These are phyloP conservation scores for Megalurothrips usitatus DNA, from an alignment of 2,888 invertebrate species.

Conservation along the genomic window DNA sequence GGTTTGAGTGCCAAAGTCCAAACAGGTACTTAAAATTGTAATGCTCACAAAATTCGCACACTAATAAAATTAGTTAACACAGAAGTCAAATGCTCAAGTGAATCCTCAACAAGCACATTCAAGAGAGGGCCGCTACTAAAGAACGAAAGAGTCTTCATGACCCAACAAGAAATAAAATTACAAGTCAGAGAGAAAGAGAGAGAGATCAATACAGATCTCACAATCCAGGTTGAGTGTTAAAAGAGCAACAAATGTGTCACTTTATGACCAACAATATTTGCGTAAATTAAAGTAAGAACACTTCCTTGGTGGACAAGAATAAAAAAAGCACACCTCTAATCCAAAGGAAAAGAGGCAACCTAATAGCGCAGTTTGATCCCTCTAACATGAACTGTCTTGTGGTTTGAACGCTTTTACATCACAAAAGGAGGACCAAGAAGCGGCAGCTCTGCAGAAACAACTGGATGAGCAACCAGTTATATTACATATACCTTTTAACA, in stretches of 20 bases:
- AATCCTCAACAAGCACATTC: neutral
- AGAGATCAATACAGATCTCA: neutral
- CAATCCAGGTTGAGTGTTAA: neutral
- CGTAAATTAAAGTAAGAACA: conserved; percentile 12
- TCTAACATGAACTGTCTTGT: neutral
- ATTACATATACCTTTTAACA: conserved; percentile 25
- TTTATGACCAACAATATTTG: neutral
- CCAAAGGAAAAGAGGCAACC: neutral
- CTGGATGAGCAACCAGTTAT: conserved; percentile 24
- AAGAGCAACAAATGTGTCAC: neutral
- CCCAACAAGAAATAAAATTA: neutral
- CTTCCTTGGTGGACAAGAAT: conserved; percentile 16
- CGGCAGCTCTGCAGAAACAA: neutral
- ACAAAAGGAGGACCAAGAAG: conserved; percentile 2
- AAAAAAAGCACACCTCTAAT: neutral
- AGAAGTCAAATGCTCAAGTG: neutral
- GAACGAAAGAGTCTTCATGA: neutral
- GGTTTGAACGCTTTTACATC: neutral
- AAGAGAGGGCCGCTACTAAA: neutral
- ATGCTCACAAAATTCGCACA: neutral
- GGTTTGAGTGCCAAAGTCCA: neutral
- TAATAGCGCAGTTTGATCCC: neutral
- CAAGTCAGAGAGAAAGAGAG: neutral
- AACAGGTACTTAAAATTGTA: neutral
- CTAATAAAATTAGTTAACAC: conserved; percentile 23